Evolutionary conservation across 2,797 vertebrate species (phyloP).

Genomic region (Morelia viridis): DNA sequence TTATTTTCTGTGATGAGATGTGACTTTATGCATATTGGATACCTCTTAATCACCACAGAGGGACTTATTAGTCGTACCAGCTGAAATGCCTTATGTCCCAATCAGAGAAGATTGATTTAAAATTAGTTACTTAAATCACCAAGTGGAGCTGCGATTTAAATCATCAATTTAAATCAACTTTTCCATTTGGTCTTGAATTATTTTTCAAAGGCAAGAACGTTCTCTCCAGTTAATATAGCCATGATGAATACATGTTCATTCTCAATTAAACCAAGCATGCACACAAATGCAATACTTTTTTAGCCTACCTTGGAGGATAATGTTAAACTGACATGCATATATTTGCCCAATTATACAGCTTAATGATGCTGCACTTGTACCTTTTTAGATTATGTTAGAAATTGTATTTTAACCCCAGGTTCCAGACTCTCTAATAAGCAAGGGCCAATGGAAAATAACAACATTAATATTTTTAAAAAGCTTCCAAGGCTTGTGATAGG

Average conservation of each 20-base stretch:
- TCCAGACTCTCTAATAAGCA: not conserved
- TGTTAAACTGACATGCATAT: slow-evolving; percentile 23
- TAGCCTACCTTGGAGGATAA: slow-evolving; percentile 30
- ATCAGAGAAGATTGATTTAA: slow-evolving; percentile 45
- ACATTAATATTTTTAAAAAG: not conserved
- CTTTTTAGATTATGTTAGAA: not conserved
- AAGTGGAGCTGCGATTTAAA: slow-evolving; percentile 40
- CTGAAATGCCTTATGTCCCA: slow-evolving; percentile 42
- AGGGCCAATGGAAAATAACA: not conserved
- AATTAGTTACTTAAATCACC: slow-evolving; percentile 43
- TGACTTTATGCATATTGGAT: slow-evolving; percentile 39
- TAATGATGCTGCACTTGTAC: slow-evolving; percentile 6
- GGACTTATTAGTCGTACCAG: slow-evolving; percentile 29
- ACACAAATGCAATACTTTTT: slow-evolving; percentile 28
- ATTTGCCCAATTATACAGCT: slow-evolving; percentile 22
- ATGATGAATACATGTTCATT: slow-evolving; percentile 37
- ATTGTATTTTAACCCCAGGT: not conserved
- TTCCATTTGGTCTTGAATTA: slow-evolving; percentile 40
- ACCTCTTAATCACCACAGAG: slow-evolving; percentile 3
- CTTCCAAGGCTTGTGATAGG: not conserved
- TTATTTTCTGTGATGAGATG: slow-evolving; percentile 22
- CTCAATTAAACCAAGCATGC: slow-evolving; percentile 26
- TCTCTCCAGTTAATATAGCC: slow-evolving; percentile 26
- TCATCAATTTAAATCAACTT: slow-evolving; percentile 45
- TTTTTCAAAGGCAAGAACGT: slow-evolving; percentile 24